Conservation (phyloP, 2,888 invertebrate genomes). For the Tiliacea citrago region DNA sequence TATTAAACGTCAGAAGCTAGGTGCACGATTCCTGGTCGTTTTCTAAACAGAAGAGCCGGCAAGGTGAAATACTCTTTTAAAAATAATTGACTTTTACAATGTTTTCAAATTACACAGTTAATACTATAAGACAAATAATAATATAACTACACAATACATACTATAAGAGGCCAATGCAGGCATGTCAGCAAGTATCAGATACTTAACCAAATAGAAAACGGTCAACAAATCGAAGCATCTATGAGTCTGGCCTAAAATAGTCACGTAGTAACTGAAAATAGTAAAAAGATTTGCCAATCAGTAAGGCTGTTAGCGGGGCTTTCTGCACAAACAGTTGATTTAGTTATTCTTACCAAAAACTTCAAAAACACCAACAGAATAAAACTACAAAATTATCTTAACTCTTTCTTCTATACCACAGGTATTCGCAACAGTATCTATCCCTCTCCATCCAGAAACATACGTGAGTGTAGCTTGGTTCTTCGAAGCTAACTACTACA, state of each 20-base stretch:
- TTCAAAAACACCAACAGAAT: not conserved
- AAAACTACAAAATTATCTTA: not conserved
- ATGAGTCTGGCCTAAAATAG: not conserved
- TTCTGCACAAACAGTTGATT: not conserved
- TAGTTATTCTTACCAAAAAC: too few relatives aligned
- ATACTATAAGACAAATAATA: not conserved
- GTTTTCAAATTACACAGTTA: not conserved
- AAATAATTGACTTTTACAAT: not conserved
- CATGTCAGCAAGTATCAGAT: not conserved
- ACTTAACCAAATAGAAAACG: not conserved
- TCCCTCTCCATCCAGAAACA: conserved; percentile 81
- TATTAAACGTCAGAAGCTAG: not conserved
- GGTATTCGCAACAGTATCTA: conserved; percentile 85
- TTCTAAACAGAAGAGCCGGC: not conserved
- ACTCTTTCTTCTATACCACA: conserved; percentile 57
- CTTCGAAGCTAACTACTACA: conserved; percentile 88
- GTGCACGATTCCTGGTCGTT: not conserved
- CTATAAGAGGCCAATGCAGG: not conserved
- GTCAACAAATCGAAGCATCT: not conserved
- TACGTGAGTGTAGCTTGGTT: conserved; percentile 88
- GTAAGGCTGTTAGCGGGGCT: not conserved
- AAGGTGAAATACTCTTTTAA: not conserved
- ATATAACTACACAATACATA: too few relatives aligned
- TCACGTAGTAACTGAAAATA: not conserved
- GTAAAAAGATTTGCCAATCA: not conserved